phyloP scores from a whole-genome alignment of 2,888 invertebrate genomes.

The Melanchra persicariae region DNA sequence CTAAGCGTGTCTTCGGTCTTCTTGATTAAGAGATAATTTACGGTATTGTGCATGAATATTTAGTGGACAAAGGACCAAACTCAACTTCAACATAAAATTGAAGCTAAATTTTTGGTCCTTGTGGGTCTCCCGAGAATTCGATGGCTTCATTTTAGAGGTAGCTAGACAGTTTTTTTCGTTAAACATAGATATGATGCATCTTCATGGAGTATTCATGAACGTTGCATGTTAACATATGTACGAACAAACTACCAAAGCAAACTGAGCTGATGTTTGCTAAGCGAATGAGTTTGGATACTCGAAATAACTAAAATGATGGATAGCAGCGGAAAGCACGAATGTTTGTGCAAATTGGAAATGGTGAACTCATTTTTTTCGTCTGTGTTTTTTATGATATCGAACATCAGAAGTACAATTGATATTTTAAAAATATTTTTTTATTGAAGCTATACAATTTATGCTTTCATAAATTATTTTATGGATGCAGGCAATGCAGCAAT shows the following conservation, averaged over 20 bases:
- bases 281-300: slow-evolving; percentile 60
- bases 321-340: slow-evolving; percentile 12
- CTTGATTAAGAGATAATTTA: slow-evolving; percentile 15
- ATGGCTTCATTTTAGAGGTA: slow-evolving; percentile 27
- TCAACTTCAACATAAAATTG: slow-evolving; percentile 14
- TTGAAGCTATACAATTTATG: neutral
- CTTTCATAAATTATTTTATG: too few relatives aligned
- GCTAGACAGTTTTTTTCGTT: slow-evolving; percentile 26
- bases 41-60: slow-evolving; percentile 15
- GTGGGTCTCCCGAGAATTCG: slow-evolving; percentile 14
- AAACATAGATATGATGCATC: slow-evolving; percentile 35
- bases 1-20: neutral
- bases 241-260: slow-evolving; percentile 40
- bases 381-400: neutral
- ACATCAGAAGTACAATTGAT: neutral
- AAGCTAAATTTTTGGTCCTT: slow-evolving; percentile 5
- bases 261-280: slow-evolving; percentile 51
- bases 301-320: slow-evolving; percentile 43
- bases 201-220: slow-evolving; percentile 51
- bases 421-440: neutral
- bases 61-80: neutral
- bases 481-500: neutral
- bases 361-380: slow-evolving; percentile 15
- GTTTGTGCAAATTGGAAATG: slow-evolving; percentile 26
- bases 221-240: slow-evolving; percentile 53